Percentiles rank a stretch among this genome's conserved stretches.
Conservation (phyloP, 2,888 invertebrate species). For the Agrilus cyanescens region DNA sequence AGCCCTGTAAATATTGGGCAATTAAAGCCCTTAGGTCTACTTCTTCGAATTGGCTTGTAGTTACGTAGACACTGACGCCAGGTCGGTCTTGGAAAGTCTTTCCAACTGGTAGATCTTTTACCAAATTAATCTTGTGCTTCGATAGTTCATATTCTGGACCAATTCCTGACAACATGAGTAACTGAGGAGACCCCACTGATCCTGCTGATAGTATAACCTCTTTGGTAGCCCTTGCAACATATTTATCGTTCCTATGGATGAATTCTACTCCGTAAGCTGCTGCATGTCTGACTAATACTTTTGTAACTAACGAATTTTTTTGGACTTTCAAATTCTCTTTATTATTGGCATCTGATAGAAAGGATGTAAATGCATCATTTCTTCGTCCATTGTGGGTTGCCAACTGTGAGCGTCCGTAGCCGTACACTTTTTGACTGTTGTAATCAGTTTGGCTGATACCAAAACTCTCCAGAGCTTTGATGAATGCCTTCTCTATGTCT, state of each 20-base stretch:
- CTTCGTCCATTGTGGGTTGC: slow-evolving; percentile 47
- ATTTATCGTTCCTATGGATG: slow-evolving; percentile 33
- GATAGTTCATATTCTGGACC: slow-evolving; percentile 18
- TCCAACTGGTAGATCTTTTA: slow-evolving; percentile 17
- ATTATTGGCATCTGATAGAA: slow-evolving; percentile 39
- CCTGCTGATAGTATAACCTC: slow-evolving; percentile 68
- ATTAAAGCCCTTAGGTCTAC: neutral
- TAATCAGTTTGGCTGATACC: slow-evolving; percentile 48
- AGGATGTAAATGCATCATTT: slow-evolving; percentile 47
- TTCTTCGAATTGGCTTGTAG: no score
- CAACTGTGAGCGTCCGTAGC: slow-evolving; percentile 50
- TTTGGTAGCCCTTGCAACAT: slow-evolving; percentile 42
- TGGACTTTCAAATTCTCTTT: slow-evolving; percentile 46
- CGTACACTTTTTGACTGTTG: slow-evolving; percentile 47
- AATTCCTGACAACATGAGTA: slow-evolving; percentile 21
- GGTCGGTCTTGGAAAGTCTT: slow-evolving; percentile 18
- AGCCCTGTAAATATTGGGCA: slow-evolving; percentile 12
- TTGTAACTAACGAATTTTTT: slow-evolving; percentile 41
- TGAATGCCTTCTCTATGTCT: no score
- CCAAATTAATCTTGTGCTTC: slow-evolving; percentile 13
- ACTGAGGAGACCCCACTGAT: slow-evolving; percentile 46
- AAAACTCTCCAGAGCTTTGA: slow-evolving; percentile 42
- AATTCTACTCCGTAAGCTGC: slow-evolving; percentile 46
- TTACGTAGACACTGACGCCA: slow-evolving; percentile 9
- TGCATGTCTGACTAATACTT: slow-evolving; percentile 39